These are phyloP conservation scores for Patagioenas fasciata DNA, from an alignment of 2,113 vertebrate genomes.

Conservation along the genomic window DNA sequence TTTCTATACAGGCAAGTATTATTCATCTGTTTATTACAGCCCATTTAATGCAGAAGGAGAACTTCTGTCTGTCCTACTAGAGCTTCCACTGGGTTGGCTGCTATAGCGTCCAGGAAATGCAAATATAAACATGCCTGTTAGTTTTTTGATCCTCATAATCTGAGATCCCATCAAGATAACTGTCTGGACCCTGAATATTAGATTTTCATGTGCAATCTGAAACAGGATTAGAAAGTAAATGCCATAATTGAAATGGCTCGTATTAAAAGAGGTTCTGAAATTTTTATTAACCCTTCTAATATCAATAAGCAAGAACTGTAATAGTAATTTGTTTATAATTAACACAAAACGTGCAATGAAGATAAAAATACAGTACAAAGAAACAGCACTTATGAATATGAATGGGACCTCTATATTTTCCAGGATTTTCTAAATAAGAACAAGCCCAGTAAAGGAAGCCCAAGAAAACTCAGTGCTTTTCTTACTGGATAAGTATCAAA, in stretches of 20 bases:
- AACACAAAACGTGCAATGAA: not conserved
- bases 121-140: not conserved
- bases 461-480: not conserved
- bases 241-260: not conserved
- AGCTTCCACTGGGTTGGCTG: not conserved
- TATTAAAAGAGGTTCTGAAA: not conserved
- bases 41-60: not conserved
- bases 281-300: not conserved
- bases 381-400: not conserved
- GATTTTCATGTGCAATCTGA: not conserved
- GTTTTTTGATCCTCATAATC: not conserved
- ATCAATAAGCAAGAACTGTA: not conserved
- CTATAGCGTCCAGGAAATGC: not conserved
- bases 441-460: not conserved
- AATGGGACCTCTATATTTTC: not conserved
- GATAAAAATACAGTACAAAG: not conserved
- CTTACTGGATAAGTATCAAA: not conserved
- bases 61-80: not conserved
- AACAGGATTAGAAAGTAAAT: not conserved
- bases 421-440: not conserved
- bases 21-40: not conserved
- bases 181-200: not conserved
- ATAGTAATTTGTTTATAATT: not conserved
- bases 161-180: not conserved
- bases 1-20: not conserved